Evolutionary conservation across 2,113 vertebrate genomes (phyloP).

Genomic region (Columba janthina): DNA sequence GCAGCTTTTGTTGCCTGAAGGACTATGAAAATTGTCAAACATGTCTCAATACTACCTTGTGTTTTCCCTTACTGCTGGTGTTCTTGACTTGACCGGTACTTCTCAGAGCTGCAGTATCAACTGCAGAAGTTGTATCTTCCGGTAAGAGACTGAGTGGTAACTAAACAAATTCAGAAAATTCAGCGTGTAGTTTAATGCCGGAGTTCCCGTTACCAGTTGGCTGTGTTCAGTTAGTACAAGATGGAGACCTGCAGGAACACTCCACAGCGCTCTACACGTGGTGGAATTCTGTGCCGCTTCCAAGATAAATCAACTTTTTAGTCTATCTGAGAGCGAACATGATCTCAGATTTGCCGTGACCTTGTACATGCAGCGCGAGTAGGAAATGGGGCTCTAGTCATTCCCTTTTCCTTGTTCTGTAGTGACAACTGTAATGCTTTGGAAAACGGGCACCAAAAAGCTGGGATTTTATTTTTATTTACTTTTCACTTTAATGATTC

Average conservation of each 20-base stretch:
- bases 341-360: background rate
- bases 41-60: background rate
- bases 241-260: background rate
- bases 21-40: background rate
- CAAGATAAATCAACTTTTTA: background rate
- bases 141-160: background rate
- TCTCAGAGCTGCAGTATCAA: background rate
- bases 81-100: background rate
- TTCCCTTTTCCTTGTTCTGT: background rate
- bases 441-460: background rate
- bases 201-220: background rate
- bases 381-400: background rate
- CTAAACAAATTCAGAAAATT: background rate
- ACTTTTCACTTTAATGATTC: background rate
- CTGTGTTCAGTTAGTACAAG: background rate
- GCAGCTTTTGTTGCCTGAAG: background rate
- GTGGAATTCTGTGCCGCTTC: background rate
- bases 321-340: background rate
- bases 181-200: background rate
- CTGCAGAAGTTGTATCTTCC: background rate
- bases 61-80: background rate
- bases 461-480: background rate
- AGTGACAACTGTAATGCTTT: background rate
- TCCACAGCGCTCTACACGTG: background rate
- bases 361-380: background rate